A percentile compares a stretch with the other conserved stretches of the same genome.
These are phyloP conservation scores for Orthosia cruda DNA, from an alignment of 2,888 invertebrate species.

Conservation along the genomic window DNA sequence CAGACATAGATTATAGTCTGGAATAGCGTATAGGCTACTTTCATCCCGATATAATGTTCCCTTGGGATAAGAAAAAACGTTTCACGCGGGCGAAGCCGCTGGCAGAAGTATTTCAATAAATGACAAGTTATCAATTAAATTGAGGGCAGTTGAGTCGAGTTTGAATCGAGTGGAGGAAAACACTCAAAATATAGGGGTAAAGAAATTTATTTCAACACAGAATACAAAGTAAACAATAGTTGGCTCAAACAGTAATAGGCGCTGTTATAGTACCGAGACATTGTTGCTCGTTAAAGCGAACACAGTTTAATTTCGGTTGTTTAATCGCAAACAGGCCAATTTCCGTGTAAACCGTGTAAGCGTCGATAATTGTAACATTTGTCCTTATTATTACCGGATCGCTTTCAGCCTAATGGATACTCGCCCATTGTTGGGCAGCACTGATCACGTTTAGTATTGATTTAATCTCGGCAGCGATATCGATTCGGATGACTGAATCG, in stretches of 20 bases:
- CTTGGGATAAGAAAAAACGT: too few species aligned
- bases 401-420: slow-evolving; percentile 70
- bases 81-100: too few species aligned
- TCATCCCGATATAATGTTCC: too few species aligned
- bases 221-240: slow-evolving; percentile 48
- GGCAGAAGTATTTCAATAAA: too few species aligned
- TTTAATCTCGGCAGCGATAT: slow-evolving; percentile 66
- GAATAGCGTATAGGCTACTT: too few species aligned
- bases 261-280: slow-evolving; percentile 71
- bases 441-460: slow-evolving; percentile 71
- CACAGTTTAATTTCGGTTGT: slow-evolving; percentile 88
- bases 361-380: slow-evolving; percentile 86
- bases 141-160: too few species aligned
- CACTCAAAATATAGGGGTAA: too few species aligned
- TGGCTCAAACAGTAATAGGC: slow-evolving; percentile 54
- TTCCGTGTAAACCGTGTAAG: slow-evolving; percentile 81
- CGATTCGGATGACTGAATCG: slow-evolving; percentile 59
- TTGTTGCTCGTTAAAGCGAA: slow-evolving; percentile 84
- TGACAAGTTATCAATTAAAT: too few species aligned
- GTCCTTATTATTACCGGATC: slow-evolving; percentile 82
- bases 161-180: too few species aligned
- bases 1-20: too few species aligned
- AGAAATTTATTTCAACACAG: not conserved
- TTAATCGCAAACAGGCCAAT: slow-evolving; percentile 84
- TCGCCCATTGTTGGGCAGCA: slow-evolving; percentile 67